A percentile compares a stretch with the other conserved stretches of the same genome.
Evolutionary conservation across 1,140 invertebrate genomes (phyloP).

Genomic region (Heliconius nattereri): DNA sequence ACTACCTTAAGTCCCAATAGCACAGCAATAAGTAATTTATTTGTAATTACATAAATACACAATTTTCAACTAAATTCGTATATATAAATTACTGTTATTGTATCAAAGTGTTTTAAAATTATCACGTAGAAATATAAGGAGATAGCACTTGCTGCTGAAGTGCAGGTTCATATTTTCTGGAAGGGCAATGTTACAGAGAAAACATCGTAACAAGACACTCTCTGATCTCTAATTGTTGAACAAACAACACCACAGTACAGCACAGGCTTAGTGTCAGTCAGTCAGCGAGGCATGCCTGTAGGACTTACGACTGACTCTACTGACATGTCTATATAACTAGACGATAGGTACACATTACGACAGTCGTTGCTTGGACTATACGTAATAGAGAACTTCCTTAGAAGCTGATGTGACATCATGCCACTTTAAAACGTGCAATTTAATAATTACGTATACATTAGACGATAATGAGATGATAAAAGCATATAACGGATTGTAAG

Average conservation of each 20-base stretch:
- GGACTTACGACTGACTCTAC: too few relatives aligned
- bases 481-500: not conserved
- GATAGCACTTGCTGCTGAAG: not conserved
- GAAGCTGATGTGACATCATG: not conserved
- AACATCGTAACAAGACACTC: too few relatives aligned
- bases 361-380: not conserved
- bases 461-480: not conserved
- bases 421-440: conserved; percentile 1
- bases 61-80: not conserved
- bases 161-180: too few relatives aligned
- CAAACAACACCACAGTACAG: too few relatives aligned
- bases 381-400: not conserved
- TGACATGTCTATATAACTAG: too few relatives aligned
- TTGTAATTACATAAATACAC: not conserved
- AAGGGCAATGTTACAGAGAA: too few relatives aligned
- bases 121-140: not conserved
- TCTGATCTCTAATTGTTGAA: too few relatives aligned
- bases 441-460: not conserved
- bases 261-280: too few relatives aligned
- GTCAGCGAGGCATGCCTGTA: too few relatives aligned
- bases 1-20: not conserved
- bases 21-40: not conserved
- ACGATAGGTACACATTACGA: not conserved
- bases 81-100: not conserved
- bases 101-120: too few relatives aligned